Percentiles rank a stretch among this genome's conserved stretches.
These are phyloP conservation scores for Epinephelus fuscoguttatus DNA, from an alignment of 2,113 vertebrate species.

Conservation along the genomic window DNA sequence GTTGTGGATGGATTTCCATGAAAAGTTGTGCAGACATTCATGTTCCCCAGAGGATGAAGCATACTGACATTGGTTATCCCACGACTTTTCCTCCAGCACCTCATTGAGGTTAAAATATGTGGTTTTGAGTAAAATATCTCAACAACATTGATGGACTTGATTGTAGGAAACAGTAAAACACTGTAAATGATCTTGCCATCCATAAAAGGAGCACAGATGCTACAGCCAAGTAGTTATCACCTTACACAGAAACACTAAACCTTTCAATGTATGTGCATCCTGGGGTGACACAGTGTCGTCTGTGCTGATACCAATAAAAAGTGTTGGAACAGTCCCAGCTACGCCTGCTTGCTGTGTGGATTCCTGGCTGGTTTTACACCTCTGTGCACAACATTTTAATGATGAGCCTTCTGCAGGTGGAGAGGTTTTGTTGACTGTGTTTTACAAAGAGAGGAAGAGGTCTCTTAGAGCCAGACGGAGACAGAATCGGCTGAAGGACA, in stretches of 20 bases:
- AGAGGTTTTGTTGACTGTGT: conserved; percentile 3
- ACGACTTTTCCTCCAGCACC: not conserved
- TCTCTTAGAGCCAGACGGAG: not conserved
- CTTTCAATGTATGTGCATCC: not conserved
- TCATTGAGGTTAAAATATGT: not conserved
- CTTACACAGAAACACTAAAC: too few relatives aligned
- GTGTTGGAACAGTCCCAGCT: conserved; percentile 1
- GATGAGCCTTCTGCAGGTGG: not conserved
- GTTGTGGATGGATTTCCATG: too few relatives aligned
- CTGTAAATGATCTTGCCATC: too few relatives aligned
- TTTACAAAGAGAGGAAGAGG: not conserved
- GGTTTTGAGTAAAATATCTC: not conserved
- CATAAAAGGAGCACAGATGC: too few relatives aligned
- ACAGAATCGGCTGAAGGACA: not conserved
- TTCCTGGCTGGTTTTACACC: not conserved
- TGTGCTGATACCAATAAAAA: not conserved
- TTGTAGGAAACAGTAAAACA: too few relatives aligned
- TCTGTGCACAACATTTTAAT: conserved; percentile 27
- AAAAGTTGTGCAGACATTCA: not conserved
- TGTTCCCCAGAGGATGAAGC: not conserved
- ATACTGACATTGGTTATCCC: not conserved
- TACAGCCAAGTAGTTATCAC: too few relatives aligned
- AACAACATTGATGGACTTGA: not conserved
- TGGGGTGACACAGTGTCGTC: not conserved
- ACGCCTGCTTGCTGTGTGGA: not conserved